Evolutionary conservation across 2,888 invertebrate genomes (phyloP), one percentile per base, ranked within the genome.

Genomic region (Lochmaea crataegi): DNA sequence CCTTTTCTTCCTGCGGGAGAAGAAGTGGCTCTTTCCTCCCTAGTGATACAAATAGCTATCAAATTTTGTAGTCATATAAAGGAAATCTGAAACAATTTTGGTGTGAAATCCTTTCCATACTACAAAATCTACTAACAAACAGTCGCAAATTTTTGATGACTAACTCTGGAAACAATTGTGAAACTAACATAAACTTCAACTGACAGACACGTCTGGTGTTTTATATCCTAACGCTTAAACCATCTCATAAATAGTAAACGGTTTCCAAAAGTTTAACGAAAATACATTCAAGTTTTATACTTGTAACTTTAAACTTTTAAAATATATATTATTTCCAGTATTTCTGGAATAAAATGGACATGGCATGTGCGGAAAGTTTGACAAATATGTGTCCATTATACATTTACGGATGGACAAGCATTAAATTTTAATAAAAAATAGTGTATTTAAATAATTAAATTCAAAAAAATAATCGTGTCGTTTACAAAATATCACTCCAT

Each of bases 321-420:
- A 48, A 48, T n/a, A 14, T 48, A 48, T n/a, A 48, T n/a, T 7
- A 7, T 32, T 14, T 3, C 7, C 5, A 4, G 45, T 45, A 45
- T 45, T 11, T 45, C 12, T 12, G 45, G 45, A 45, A 45, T 42
- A 2, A 42, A 42, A 42, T 45, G 14, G 12, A 45, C 45, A 12
- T 11, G 45, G 45, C 14, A 12, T 45, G 45, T 10, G 48, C n/a
- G n/a, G 48, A 48, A 48, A 48, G 48, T n/a, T 48, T n/a, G 48
- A 48, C 48, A 48, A 48, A 48, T 48, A n/a, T 48, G n/a, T 48
- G 48, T 48, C n/a, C 48, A 48, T 48, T n/a, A n/a, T 48, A 48
- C 7, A 48, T 48, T 48, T 22, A 32, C 4, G 7, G 32, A 7
- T 32, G 32, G 32, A 32, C 6, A 32, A 32, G 7, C 7, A 32